phyloP scores from a whole-genome alignment of 2,113 vertebrate genomes.

The Macrotis lagotis region DNA sequence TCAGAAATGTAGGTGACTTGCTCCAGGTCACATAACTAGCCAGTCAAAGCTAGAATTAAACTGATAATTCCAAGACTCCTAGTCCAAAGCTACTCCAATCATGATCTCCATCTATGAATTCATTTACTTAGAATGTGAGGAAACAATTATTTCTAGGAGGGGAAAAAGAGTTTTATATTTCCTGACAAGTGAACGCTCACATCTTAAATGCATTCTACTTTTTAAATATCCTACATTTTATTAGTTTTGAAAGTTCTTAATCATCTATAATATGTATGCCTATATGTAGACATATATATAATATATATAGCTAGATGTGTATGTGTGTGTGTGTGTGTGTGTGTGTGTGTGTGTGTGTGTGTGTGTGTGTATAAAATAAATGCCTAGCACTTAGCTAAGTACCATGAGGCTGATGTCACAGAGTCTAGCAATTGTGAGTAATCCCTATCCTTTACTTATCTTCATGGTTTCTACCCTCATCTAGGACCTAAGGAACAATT shows the following conservation, averaged over 20 bases:
- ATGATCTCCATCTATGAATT: background rate
- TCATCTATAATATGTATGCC: background rate
- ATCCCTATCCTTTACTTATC: no score
- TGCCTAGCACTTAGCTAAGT: background rate
- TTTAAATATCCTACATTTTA: background rate
- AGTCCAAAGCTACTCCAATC: background rate
- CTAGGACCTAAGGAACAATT: background rate
- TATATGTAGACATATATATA: no score
- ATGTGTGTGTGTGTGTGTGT: background rate
- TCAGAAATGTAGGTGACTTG: background rate
- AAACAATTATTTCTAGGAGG: background rate
- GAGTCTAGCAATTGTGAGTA: background rate
- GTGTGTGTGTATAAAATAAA: background rate
- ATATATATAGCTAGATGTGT: background rate
- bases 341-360: constrained; percentile 12
- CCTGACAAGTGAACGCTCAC: background rate
- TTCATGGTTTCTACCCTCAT: background rate
- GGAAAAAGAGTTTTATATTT: background rate
- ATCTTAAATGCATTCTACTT: background rate
- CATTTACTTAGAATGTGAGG: background rate
- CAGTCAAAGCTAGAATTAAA: background rate
- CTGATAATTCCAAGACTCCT: background rate
- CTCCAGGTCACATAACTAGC: background rate
- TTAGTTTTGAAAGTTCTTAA: background rate
- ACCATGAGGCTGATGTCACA: background rate